These are phyloP conservation scores for Calliphora vomitoria DNA, from an alignment of 2,888 invertebrate species.

Conservation along the genomic window DNA sequence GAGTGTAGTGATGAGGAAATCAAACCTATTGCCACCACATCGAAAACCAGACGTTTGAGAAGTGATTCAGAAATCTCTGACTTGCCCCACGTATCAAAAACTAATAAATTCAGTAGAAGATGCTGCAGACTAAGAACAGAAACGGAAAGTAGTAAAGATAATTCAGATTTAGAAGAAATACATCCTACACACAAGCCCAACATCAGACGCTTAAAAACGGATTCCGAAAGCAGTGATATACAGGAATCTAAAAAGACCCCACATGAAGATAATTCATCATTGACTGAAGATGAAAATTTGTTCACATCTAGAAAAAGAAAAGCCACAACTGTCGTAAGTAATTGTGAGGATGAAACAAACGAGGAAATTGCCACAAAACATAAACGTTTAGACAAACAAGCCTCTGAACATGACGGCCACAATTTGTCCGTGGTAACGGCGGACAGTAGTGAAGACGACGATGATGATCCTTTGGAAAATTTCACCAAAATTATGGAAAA, in stretches of 20 bases:
- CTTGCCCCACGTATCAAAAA: not conserved
- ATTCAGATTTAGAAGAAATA: not conserved
- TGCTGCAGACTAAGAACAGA: not conserved
- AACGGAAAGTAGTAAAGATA: slow-evolving; percentile 5
- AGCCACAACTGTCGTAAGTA: not conserved
- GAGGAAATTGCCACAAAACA: not conserved
- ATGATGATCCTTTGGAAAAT: slow-evolving; percentile 65
- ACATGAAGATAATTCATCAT: not conserved
- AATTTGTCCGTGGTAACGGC: not conserved
- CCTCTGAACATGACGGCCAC: not conserved
- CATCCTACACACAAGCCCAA: not conserved
- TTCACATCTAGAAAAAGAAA: not conserved
- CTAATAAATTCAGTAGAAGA: not conserved
- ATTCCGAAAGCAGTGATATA: not conserved
- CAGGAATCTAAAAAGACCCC: no score
- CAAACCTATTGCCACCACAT: not conserved
- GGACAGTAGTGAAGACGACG: slow-evolving; percentile 30
- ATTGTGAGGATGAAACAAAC: not conserved
- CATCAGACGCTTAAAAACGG: not conserved
- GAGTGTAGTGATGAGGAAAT: not conserved
- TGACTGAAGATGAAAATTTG: not conserved
- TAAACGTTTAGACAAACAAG: not conserved
- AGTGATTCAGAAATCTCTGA: not conserved
- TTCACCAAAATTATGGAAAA: slow-evolving; percentile 35
- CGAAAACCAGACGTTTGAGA: not conserved